Base-by-base conservation (phyloP, 2,113 vertebrate genomes). In the Caloenas nicobarica region DNA sequence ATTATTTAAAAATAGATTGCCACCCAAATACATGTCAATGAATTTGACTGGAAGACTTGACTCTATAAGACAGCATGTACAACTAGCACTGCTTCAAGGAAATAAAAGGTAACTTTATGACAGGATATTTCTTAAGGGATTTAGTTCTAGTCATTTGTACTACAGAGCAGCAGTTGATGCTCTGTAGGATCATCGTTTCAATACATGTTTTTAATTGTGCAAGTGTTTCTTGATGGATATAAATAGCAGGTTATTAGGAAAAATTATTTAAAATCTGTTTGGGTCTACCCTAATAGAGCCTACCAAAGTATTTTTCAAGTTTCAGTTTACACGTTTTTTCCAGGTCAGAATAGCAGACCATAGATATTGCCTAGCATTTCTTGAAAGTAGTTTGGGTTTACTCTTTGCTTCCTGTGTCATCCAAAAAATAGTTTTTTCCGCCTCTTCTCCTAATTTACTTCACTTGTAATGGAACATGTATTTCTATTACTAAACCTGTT, bases 1-100 rank as follows among this genome's bases (percentile, higher is more conserved):
- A 88, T 58, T 79, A 79, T 60, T 95, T 88, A 89, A 94, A 95
- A 86, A 62, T 18, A 89, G 57, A 58, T 91, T 89, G 26, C 66
- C 58, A 77, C 11, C 6, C 31, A 91, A 92, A 89, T 50, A 33
- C 8, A 34, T 46, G 25, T 48, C 33, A 94, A 66, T 56, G 71
- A 91, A 62, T 81, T 73, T 83, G 36, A 72, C 29, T 70, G 36
- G 10, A 93, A 70, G 73, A 58, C 31, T 44, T 72, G 33, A 26
- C 44, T 91, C 11, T 61, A 0, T 48, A 82, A 69, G 25, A 70
- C 9, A 70, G 16, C 6, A 40, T 13, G 15, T 53, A 71, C 48
- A 84, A 38, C 40, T 36, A 85, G 3, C 50, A 34, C 6, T 54
- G 10, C 16, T 83, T 89, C 51, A 86, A 62, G 40, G 33, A 90